These are phyloP conservation scores for Montipora capitata DNA, from an alignment of 92 coral and sea anemone species.

Conservation along the genomic window DNA sequence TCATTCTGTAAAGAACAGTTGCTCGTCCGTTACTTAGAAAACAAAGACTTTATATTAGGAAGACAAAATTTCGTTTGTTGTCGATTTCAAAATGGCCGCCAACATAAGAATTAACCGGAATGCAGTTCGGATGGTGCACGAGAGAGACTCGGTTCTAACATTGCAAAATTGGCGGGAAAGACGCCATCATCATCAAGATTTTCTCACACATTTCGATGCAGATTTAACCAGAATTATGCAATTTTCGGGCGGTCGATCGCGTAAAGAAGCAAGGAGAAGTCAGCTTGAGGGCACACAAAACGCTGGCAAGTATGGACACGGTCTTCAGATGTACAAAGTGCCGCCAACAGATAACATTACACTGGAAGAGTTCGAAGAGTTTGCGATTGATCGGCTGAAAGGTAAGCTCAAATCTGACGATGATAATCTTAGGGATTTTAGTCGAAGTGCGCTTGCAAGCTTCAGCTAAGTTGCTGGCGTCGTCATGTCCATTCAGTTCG, in stretches of 20 bases:
- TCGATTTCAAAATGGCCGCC: slow-evolving; percentile 70
- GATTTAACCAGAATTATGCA: slow-evolving; percentile 50
- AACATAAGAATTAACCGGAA: slow-evolving; percentile 13
- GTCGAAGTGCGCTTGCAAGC: too few relatives aligned
- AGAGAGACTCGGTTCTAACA: slow-evolving; percentile 20
- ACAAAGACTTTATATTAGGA: neutral
- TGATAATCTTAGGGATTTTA: too few relatives aligned
- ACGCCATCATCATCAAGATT: neutral
- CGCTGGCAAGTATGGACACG: slow-evolving; percentile 60
- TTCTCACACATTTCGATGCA: neutral
- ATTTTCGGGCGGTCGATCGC: slow-evolving; percentile 15
- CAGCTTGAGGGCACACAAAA: slow-evolving; percentile 35
- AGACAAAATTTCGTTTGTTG: neutral
- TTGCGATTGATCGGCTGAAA: slow-evolving; percentile 94
- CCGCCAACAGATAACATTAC: slow-evolving; percentile 96
- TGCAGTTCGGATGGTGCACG: slow-evolving; percentile 8
- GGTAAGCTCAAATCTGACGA: slow-evolving; percentile 43
- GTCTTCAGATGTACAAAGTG: slow-evolving; percentile 91
- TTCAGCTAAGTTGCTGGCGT: too few relatives aligned
- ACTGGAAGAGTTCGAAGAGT: slow-evolving; percentile 94
- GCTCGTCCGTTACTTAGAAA: too few relatives aligned
- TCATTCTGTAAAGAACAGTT: too few relatives aligned
- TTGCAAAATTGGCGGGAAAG: slow-evolving; percentile 47
- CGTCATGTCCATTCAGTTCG: too few relatives aligned
- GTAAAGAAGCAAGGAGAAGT: slow-evolving; percentile 26